Evolutionary conservation across 2,113 vertebrate species (phyloP).

Genomic region (Azemiops feae): DNA sequence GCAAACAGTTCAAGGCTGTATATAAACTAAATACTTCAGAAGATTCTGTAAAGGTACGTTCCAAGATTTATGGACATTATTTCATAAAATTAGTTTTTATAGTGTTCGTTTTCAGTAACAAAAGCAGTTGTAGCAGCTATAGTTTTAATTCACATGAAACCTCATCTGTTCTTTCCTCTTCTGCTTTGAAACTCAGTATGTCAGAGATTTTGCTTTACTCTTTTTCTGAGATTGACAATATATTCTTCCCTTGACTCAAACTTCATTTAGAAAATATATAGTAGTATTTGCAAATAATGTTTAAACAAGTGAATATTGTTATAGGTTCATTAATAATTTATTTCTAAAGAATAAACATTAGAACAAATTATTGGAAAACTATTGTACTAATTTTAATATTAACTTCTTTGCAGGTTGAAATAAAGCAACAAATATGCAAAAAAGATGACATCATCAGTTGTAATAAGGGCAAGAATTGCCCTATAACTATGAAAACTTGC

Average conservation of each 20-base stretch:
- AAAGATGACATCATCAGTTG: slow-evolving; percentile 60
- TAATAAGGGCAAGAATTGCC: slow-evolving; percentile 56
- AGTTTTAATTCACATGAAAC: background rate
- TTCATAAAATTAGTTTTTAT: background rate
- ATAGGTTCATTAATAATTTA: background rate
- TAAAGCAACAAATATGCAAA: slow-evolving; percentile 60
- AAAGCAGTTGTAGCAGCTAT: background rate
- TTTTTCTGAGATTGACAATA: background rate
- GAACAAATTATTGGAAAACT: background rate
- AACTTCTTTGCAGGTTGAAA: slow-evolving; percentile 65
- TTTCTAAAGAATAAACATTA: background rate
- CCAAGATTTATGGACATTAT: background rate
- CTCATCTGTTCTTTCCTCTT: background rate
- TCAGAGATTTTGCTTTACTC: background rate
- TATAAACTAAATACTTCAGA: slow-evolving; percentile 75
- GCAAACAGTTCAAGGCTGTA: slow-evolving; percentile 85
- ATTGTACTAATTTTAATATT: slow-evolving; percentile 21
- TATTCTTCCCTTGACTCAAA: background rate
- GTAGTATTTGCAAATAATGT: background rate
- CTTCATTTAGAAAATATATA: background rate
- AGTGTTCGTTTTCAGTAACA: background rate
- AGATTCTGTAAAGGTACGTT: slow-evolving; percentile 70
- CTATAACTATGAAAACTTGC: slow-evolving; percentile 46
- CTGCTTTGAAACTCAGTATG: background rate
- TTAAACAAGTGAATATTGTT: background rate